Evolutionary conservation across 92 coral and sea anemone species (phyloP), one percentile per base, ranked within the genome.

Genomic region (Palythoa caribaeorum): DNA sequence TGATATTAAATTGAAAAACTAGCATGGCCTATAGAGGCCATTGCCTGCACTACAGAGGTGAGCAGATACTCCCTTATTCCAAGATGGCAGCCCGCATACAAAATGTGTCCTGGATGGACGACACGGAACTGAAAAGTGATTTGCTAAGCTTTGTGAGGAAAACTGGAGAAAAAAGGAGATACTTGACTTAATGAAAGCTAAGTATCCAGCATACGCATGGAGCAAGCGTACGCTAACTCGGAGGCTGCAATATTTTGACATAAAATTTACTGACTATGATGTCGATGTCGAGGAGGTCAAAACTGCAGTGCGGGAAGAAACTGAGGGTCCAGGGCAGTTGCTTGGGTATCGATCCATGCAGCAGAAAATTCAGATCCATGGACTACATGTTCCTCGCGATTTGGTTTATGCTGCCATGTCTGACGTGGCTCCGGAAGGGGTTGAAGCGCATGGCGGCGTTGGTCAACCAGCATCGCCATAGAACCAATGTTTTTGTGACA

Each of bases 321-420:
- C 73, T 36, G 37, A 17, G 36, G 73, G 73, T 68, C 73, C 73
- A 68, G 73, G 73, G 19, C 73, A 68, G 73, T 68, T 68, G 39
- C 73, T 68, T 68, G 73, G 73, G 73, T 35, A 68, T 68, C 73
- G 73, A 68, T 19, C 73, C 36, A 68, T 68, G 73, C 73, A 68
- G 73, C 73, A 68, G 73, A 68, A 68, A 68, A 68, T 68, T 68
- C 73, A 68, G 73, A 68, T 68, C 73, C 73, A 68, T 68, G 73
- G 73, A 68, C 73, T 68, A 68, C 73, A 68, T 68, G 73, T 68
- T 68, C 73, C 73, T 68, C 73, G 73, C 38, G 38, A 68, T 68
- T 68, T 68, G 73, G 73, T 68, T 68, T 68, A 68, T 0, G 73
- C 73, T 68, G 38, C 73, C 73, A 68, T 68, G 73, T 68, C 73